phyloP scores from a whole-genome alignment of 2,888 invertebrate genomes.

The Drosophila greeni region DNA sequence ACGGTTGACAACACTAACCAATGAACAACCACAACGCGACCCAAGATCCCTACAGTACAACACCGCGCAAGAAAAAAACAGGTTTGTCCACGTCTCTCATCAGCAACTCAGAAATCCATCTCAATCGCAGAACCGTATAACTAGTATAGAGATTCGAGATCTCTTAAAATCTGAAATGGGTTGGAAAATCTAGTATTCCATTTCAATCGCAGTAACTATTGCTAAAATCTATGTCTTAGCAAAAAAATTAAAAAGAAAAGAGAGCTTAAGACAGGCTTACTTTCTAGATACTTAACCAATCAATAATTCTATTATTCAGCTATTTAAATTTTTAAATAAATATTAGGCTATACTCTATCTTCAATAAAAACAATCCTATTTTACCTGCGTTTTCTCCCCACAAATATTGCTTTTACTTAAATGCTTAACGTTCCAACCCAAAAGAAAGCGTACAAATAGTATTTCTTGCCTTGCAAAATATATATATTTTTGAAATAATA shows the following conservation, averaged over 20 bases:
- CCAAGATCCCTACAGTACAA: slow-evolving; percentile 77
- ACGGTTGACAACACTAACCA: slow-evolving; percentile 43
- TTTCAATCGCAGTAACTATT: slow-evolving; percentile 24
- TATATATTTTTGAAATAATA: neutral
- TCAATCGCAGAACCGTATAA: slow-evolving; percentile 29
- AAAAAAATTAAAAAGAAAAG: neutral
- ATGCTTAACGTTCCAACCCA: neutral
- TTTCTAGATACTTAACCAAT: neutral
- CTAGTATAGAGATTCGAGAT: neutral
- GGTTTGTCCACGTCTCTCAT: slow-evolving; percentile 67
- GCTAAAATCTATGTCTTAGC: neutral
- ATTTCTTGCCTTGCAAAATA: neutral
- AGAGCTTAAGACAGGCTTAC: neutral
- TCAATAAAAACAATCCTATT: too few relatives aligned
- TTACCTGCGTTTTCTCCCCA: neutral
- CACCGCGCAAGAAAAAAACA: slow-evolving; percentile 76
- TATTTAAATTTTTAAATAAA: neutral
- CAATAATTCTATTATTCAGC: neutral
- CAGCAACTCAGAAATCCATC: slow-evolving; percentile 30
- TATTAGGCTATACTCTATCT: neutral
- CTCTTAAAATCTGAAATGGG: neutral
- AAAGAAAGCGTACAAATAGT: neutral
- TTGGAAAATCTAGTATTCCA: slow-evolving; percentile 14
- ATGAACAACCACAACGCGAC: slow-evolving; percentile 44
- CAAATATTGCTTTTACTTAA: neutral